Percentiles rank a stretch among this genome's conserved stretches.
Conservation (phyloP, 2,888 invertebrate species). For the Tenthredo livida region DNA sequence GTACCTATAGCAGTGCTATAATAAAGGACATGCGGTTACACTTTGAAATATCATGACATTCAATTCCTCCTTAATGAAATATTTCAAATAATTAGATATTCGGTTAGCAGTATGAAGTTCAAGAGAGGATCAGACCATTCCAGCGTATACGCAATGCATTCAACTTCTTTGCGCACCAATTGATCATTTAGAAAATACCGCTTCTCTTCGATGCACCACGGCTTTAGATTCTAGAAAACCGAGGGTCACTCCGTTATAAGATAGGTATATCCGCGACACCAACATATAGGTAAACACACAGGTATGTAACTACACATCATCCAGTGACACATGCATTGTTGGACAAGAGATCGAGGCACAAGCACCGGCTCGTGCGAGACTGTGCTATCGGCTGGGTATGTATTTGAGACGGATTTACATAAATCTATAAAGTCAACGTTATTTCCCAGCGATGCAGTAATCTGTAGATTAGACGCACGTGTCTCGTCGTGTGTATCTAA, state of each 20-base stretch:
- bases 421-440: conserved; percentile 53
- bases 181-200: not conserved
- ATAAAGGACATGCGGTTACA: not conserved
- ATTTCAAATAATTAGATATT: not conserved
- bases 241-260: not conserved
- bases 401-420: conserved; percentile 51
- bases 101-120: not conserved
- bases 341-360: conserved; percentile 6
- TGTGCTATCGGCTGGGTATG: not conserved
- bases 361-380: conserved; percentile 23
- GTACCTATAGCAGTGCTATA: not conserved
- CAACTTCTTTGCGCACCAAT: not conserved
- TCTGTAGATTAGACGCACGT: conserved; percentile 68
- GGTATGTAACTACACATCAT: not conserved
- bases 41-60: not conserved
- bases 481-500: conserved; percentile 59
- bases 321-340: not conserved
- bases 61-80: not conserved
- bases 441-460: conserved; percentile 64
- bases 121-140: not conserved
- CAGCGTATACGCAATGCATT: not conserved
- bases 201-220: not conserved
- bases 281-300: not conserved
- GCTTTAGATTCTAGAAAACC: not conserved
- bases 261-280: not conserved